Base-by-base conservation (phyloP, 2,113 vertebrate species). In the Aphelocoma coerulescens region DNA sequence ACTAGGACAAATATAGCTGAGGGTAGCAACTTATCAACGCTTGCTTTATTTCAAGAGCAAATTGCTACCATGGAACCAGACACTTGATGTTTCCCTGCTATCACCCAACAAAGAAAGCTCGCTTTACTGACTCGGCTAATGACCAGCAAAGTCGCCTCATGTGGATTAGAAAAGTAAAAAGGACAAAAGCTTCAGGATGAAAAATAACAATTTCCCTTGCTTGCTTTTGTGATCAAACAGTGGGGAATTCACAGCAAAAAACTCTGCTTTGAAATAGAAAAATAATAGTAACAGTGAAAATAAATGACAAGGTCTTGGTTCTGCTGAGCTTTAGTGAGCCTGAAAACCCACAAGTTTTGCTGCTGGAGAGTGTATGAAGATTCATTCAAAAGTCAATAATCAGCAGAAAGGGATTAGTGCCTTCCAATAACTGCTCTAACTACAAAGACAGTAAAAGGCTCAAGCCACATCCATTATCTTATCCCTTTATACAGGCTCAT, bases 1-100 rank as follows among this genome's bases (percentile, higher is more conserved):
- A 95, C 89, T 55, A 94, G 93, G 89, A 97, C 95, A 96, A 97
- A 96, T 92, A 93, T 80, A 96, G 95, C 95, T 96, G 90, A 97
- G 93, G 90, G 95, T 94, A 93, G 90, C 88, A 92, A 96, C 90
- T 93, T 94, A 86, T 86, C 83, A 92, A 96, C 17, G 65, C 93
- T 96, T 74, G 92, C 88, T 96, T 96, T 95, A 91, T 95, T 96
- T 94, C 93, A 52, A 72, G 92, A 95, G 75, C 95, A 96, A 97
- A 96, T 93, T 96, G 93, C 95, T 94, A 37, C 93, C 92, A 81
- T 75, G 90, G 88, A 97, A 96, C 85, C 96, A 96, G 96, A 94
- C 88, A 96, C 95, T 92, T 86, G 93, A 96, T 94, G 95, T 94
- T 96, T 96, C 83, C 93, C 95, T 78, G 90, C 90, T 92, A 84